A percentile compares a stretch with the other conserved stretches of the same genome.
These are phyloP conservation scores for Solea senegalensis DNA, from an alignment of 2,113 vertebrate genomes.

Conservation along the genomic window DNA sequence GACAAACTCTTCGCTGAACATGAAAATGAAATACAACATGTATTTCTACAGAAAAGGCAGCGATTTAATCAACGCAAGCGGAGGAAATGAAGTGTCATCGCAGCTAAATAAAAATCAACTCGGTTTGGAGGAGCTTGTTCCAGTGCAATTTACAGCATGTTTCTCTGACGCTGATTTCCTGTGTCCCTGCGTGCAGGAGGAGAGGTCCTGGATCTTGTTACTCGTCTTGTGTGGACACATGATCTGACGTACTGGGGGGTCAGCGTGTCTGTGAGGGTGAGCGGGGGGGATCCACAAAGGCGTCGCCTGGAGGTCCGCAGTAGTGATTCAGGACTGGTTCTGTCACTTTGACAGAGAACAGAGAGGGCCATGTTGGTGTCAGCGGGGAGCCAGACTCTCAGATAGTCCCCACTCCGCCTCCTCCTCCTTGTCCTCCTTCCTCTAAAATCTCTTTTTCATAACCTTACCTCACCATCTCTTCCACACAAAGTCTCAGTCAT, in stretches of 20 bases:
- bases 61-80: constrained; percentile 1
- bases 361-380: constrained; percentile 67
- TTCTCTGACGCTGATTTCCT: constrained; percentile 28
- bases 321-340: constrained; percentile 59
- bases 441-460: constrained; percentile 27
- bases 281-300: constrained; percentile 44
- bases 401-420: constrained; percentile 20
- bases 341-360: constrained; percentile 77
- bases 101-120: constrained; percentile 29
- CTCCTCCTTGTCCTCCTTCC: constrained; percentile 5
- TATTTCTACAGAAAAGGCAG: neutral
- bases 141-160: constrained; percentile 22
- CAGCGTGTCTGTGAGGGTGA: constrained; percentile 42
- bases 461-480: constrained; percentile 26
- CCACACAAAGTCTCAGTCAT: constrained; percentile 34
- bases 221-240: constrained; percentile 40
- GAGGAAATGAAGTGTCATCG: constrained; percentile 1
- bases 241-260: constrained; percentile 52
- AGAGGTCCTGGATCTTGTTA: constrained; percentile 68
- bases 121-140: constrained; percentile 36
- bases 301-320: constrained; percentile 21
- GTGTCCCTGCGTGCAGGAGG: constrained; percentile 20
- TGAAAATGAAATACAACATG: constrained; percentile 11
- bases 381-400: constrained; percentile 50
- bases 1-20: no score